Base-by-base conservation (phyloP, 2,113 vertebrate species). In the Elachura formosa region DNA sequence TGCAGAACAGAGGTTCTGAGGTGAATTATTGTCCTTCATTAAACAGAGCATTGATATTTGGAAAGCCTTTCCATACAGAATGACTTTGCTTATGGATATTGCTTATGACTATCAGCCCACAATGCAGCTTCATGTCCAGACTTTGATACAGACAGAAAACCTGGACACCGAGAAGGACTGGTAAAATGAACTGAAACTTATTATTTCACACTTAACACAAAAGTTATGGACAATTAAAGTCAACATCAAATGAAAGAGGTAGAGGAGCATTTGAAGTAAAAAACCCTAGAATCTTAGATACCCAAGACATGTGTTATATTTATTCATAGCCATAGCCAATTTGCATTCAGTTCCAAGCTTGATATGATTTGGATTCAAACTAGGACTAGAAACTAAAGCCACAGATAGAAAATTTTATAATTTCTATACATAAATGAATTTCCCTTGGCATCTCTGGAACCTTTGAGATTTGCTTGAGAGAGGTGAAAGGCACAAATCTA, bases 341-440 rank as follows among this genome's bases (percentile, higher is more conserved):
- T 96, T 94, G 24, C 33, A 95, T 91, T 87, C 71, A 62, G 45
- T 76, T 90, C 63, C 67, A 83, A 84, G 63, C 66, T 41, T 73
- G 49, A 45, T 36, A 41, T 45, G 77, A 88, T 92, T 86, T 90
- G 67, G 82, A 85, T 90, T 84, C 75, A 76, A 66, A 38, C 34
- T 73, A 69, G 31, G 66, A 72, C 21, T 49, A 19, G 0, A 28
- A 94, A 93, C 59, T 82, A 67, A 89, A 90, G 34, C 52, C 58
- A 82, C 82, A 96, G 82, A 95, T 88, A 74, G 90, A 87, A 93
- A 34, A 73, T 66, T 82, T 82, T 85, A 38, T 54, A 73, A 76
- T 82, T 91, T 79, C 36, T 61, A 62, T 69, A 73, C 67, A 95
- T 93, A 93, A 94, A 94, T 91, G 58, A 58, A 96, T 95, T 91